Evolutionary conservation across 1,140 invertebrate genomes (phyloP).

Genomic region (Cyclargus thomasi): DNA sequence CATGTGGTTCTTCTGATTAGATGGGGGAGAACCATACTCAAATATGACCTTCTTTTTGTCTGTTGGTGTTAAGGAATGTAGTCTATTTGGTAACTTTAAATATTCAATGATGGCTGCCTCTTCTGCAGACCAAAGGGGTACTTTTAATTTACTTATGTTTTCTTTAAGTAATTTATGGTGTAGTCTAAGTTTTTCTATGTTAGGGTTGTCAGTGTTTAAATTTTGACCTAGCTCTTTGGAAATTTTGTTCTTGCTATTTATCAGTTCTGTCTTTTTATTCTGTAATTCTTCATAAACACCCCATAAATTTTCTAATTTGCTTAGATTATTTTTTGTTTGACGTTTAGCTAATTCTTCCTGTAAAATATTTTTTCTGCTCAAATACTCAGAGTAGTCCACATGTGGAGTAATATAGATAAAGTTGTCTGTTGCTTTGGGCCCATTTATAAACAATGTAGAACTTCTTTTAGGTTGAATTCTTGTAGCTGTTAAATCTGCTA

Average conservation of each 20-base stretch:
- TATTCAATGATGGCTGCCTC: slow-evolving; percentile 75
- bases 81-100: slow-evolving; percentile 79
- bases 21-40: slow-evolving; percentile 51
- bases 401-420: slow-evolving; percentile 78
- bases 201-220: slow-evolving; percentile 55
- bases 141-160: slow-evolving; percentile 77
- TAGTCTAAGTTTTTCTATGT: slow-evolving; percentile 72
- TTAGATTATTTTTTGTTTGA: slow-evolving; percentile 42
- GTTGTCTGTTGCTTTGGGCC: slow-evolving; percentile 76
- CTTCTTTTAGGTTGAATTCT: slow-evolving; percentile 43
- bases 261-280: slow-evolving; percentile 58
- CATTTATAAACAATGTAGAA: slow-evolving; percentile 80
- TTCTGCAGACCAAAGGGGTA: slow-evolving; percentile 77
- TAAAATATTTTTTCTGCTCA: slow-evolving; percentile 69
- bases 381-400: slow-evolving; percentile 76
- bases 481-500: slow-evolving; percentile 15
- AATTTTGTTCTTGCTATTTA: slow-evolving; percentile 56
- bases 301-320: slow-evolving; percentile 54
- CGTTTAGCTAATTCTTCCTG: slow-evolving; percentile 41
- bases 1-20: slow-evolving; percentile 72
- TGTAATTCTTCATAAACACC: slow-evolving; percentile 55
- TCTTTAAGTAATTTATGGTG: slow-evolving; percentile 76
- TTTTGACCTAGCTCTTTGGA: slow-evolving; percentile 46
- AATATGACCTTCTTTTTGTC: slow-evolving; percentile 62
- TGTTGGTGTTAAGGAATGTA: slow-evolving; percentile 79